Evolutionary conservation across 2,888 invertebrate genomes (phyloP), one percentile per base, ranked within the genome.

Genomic region (Apotomis turbidana): DNA sequence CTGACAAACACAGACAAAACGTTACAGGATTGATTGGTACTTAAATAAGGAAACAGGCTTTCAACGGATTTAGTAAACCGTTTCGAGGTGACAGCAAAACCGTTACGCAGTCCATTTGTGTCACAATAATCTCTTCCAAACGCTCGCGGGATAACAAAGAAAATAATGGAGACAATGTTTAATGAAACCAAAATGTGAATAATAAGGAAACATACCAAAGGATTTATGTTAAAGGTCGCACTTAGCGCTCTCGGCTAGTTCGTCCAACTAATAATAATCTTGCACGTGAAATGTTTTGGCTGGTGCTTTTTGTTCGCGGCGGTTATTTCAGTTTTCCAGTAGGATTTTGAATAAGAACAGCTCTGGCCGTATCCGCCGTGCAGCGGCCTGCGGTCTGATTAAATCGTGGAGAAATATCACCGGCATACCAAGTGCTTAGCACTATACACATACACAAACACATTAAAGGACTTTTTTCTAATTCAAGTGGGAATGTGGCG

Each of bases 261-360:
- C 93, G 92, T 92, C 93, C 93, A 93, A 90, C 93, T 93, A 93
- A 93, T 93, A 93, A 93, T 93, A 93, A 87, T 87, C 90, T 80
- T 88, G 88, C 90, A 90, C 92, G 91, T 93, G 91, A 93, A 93
- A 93, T 93, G 91, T 93, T 93, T 93, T 92, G 93, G 93, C 92
- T 89, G 93, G 89, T 91, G 93, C 90, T 93, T 93, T 93, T 93
- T 93, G 93, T 93, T 92, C 91, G 92, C 87, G 87, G 86, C 87
- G 90, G 91, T 91, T 93, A 93, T 93, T 93, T 93, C 93, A 91
- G 93, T 91, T 91, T 93, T 93, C 93, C 93, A 93, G 93, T 93
- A 88, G 91, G 91, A 92, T 91, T 93, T 92, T 88, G 91, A 87
- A 86, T 90, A 91, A 90, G 85, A 91, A 82, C 91, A 89, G 87